These are phyloP conservation scores for Phaethon lepturus DNA, from an alignment of 2,113 vertebrate species.

Conservation along the genomic window DNA sequence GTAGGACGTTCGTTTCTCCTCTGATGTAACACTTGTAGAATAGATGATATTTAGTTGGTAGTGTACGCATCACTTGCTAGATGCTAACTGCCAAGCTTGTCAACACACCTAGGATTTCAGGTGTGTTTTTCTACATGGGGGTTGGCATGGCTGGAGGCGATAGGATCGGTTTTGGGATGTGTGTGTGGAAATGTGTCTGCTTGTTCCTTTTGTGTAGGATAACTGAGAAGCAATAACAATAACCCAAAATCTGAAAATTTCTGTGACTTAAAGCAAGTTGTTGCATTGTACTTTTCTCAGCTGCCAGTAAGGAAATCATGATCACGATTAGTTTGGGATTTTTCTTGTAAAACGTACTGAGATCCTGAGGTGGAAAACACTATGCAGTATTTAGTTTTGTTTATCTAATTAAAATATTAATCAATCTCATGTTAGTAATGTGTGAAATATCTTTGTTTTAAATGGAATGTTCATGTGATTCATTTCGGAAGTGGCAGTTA, in stretches of 20 bases:
- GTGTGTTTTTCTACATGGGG: background rate
- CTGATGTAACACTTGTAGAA: background rate
- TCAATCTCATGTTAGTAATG: background rate
- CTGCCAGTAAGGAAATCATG: background rate
- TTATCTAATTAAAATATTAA: background rate
- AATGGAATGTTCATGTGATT: background rate
- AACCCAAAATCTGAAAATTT: background rate
- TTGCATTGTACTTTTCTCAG: background rate
- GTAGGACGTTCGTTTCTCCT: background rate
- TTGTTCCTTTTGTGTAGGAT: background rate
- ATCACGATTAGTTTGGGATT: background rate
- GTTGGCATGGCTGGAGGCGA: background rate
- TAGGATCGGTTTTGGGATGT: rapidly evolving
- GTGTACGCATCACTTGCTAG: background rate
- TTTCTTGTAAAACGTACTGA: background rate
- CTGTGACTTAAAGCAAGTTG: background rate
- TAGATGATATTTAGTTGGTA: background rate
- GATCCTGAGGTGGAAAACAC: background rate
- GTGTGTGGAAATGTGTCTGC: background rate
- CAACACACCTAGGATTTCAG: background rate
- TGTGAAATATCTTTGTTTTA: background rate
- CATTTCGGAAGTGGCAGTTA: background rate
- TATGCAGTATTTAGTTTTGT: background rate
- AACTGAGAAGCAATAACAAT: background rate
- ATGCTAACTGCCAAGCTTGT: background rate